Conservation (phyloP, 2,113 vertebrate genomes). For the Onychostoma macrolepis region DNA sequence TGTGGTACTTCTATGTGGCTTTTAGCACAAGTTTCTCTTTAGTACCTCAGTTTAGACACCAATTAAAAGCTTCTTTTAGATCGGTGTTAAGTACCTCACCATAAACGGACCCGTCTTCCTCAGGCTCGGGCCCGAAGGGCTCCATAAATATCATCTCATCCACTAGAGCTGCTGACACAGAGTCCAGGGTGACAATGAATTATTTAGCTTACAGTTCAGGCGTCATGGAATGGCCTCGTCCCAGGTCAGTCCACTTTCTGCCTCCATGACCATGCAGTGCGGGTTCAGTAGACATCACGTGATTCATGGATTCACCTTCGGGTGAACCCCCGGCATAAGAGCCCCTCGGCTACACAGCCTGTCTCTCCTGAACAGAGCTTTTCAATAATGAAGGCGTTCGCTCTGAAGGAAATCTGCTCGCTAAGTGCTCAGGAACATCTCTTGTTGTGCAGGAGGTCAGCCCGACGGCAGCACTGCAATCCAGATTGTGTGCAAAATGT, state of each 20-base stretch:
- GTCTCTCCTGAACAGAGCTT: slow-evolving; percentile 25
- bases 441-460: neutral
- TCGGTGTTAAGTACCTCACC: neutral
- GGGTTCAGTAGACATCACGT: neutral
- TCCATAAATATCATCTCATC: slow-evolving; percentile 81
- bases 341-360: neutral
- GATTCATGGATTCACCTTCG: neutral
- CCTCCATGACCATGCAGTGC: neutral
- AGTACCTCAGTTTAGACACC: neutral
- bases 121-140: slow-evolving; percentile 70
- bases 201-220: slow-evolving; percentile 71
- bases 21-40: neutral
- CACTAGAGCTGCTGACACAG: slow-evolving; percentile 71
- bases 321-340: neutral
- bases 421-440: slow-evolving; percentile 17
- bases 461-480: neutral
- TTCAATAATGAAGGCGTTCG: slow-evolving; percentile 45
- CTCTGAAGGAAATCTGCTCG: slow-evolving; percentile 31
- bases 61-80: slow-evolving; percentile 16
- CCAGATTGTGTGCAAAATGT: neutral
- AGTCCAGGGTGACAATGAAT: slow-evolving; percentile 74
- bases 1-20: neutral
- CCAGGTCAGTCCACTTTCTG: slow-evolving; percentile 28
- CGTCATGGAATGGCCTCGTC: neutral
- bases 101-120: slow-evolving; percentile 26